phyloP scores from a whole-genome alignment of 2,797 vertebrate species.

The Ctenopoma kingsleyae region DNA sequence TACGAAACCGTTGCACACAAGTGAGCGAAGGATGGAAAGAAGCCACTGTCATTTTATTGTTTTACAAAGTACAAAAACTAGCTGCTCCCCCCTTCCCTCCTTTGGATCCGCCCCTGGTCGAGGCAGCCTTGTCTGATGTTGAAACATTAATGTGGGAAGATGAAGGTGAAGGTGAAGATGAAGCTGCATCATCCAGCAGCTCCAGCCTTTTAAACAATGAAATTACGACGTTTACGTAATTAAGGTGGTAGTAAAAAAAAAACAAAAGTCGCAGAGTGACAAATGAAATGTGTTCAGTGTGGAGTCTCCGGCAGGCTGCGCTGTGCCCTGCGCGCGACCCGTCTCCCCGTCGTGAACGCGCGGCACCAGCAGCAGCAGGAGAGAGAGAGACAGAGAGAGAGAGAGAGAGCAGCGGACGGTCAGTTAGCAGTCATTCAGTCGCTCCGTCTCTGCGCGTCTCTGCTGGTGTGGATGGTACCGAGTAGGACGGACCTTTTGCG shows the following conservation, averaged over 20 bases:
- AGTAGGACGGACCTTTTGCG: constrained; percentile 25
- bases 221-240: no score
- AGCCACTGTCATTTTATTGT: no score
- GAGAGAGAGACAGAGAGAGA: no score
- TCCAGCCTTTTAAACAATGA: no score
- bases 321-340: constrained; percentile 27
- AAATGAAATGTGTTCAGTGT: neutral
- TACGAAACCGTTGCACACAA: no score
- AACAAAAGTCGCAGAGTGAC: no score
- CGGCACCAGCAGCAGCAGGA: constrained; percentile 27
- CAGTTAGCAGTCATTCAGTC: constrained; percentile 1
- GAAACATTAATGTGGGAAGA: neutral
- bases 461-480: constrained; percentile 39
- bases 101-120: no score
- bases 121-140: neutral
- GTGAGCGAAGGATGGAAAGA: no score
- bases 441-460: constrained; percentile 1
- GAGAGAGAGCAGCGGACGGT: neutral
- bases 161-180: neutral
- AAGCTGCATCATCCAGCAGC: no score
- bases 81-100: no score
- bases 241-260: no score
- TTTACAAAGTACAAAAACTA: no score
- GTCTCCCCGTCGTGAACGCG: constrained; percentile 18
- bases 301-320: constrained; percentile 61